phyloP scores from a whole-genome alignment of 1,140 invertebrate genomes.

The Chrysopa pallens region DNA sequence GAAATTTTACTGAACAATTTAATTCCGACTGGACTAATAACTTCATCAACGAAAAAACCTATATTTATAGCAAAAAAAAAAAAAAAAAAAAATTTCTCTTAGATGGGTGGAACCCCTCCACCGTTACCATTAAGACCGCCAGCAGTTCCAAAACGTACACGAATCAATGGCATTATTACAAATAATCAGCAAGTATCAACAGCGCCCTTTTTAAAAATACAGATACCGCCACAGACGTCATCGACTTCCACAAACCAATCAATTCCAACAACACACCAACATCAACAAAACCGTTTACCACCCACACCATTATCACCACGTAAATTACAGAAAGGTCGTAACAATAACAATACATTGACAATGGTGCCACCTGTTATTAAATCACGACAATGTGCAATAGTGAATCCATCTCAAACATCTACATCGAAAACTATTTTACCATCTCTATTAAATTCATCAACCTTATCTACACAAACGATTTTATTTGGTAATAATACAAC shows the following conservation, averaged over 20 bases:
- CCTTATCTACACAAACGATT: not conserved
- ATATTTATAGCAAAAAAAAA: slow-evolving; percentile 8
- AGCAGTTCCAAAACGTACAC: slow-evolving; percentile 24
- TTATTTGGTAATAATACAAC: not conserved
- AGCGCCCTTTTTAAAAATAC: slow-evolving; percentile 12
- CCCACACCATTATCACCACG: slow-evolving; percentile 6
- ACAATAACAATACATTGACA: not conserved
- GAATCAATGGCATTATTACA: slow-evolving; percentile 16
- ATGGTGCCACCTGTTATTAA: too few species aligned
- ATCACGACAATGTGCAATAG: not conserved
- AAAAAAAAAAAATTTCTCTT: slow-evolving; percentile 3
- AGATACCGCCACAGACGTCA: slow-evolving; percentile 4
- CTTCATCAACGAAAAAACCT: slow-evolving; percentile 8
- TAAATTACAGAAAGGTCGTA: slow-evolving; percentile 4
- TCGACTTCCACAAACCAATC: not conserved
- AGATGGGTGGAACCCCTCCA: slow-evolving; percentile 16
- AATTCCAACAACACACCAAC: slow-evolving; percentile 6
- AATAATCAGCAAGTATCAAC: slow-evolving; percentile 19
- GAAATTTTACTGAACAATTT: too few species aligned
- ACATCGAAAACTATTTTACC: not conserved
- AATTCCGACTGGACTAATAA: slow-evolving; percentile 14
- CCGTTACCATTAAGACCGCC: slow-evolving; percentile 27
- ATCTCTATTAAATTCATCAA: not conserved
- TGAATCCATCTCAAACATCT: not conserved
- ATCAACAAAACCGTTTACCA: slow-evolving; percentile 13